Conservation (phyloP, 2,888 invertebrate species). For the Ophraella communa region DNA sequence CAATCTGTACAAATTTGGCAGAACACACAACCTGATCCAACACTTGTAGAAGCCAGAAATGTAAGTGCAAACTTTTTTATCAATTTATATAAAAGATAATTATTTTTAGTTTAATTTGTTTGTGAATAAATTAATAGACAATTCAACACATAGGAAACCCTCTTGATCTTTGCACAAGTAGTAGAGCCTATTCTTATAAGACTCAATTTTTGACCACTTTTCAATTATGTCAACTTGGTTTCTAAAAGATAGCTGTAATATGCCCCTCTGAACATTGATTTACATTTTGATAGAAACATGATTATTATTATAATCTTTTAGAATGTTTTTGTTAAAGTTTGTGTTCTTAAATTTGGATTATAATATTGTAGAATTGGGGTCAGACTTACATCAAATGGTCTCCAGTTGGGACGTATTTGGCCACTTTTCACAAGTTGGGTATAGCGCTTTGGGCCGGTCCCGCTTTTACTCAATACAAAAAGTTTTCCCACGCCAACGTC, state of each 20-base stretch:
- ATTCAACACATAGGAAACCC: no score
- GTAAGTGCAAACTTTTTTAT: slow-evolving; percentile 59
- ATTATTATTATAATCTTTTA: neutral
- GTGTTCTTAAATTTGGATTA: neutral
- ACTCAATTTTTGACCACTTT: no score
- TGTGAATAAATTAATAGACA: no score
- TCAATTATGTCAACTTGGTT: no score
- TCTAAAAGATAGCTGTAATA: no score
- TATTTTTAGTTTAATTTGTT: no score
- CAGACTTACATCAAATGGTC: slow-evolving; percentile 98
- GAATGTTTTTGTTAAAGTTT: neutral
- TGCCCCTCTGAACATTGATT: no score
- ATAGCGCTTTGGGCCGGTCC: slow-evolving; percentile 98
- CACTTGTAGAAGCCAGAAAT: slow-evolving; percentile 79
- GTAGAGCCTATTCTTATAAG: no score
- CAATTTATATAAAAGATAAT: neutral
- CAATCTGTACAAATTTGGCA: slow-evolving; percentile 82
- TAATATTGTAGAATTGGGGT: slow-evolving; percentile 80
- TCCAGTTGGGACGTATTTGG: slow-evolving; percentile 93
- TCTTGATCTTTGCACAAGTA: no score
- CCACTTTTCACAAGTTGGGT: slow-evolving; percentile 95
- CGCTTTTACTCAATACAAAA: slow-evolving; percentile 88
- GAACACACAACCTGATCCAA: slow-evolving; percentile 88
- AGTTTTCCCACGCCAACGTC: slow-evolving; percentile 88
- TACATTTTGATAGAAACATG: no score